Percentiles rank a stretch among this genome's conserved stretches.
phyloP scores from a whole-genome alignment of 2,888 invertebrate genomes.

The Pherbina coryleti region DNA sequence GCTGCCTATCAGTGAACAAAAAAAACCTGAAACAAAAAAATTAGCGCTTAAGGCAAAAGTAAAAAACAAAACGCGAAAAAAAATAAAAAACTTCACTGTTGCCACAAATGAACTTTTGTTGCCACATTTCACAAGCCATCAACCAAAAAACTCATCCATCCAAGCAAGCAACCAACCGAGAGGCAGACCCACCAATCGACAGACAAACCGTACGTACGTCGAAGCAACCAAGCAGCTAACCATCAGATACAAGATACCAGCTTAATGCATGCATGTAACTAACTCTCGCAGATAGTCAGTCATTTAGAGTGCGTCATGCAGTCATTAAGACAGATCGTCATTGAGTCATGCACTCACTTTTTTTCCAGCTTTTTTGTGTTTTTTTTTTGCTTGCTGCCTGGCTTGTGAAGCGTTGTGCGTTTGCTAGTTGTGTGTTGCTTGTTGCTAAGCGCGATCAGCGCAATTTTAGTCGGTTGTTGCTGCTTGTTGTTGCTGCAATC shows the following conservation, averaged over 20 bases:
- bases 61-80: neutral
- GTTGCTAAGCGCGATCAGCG: too few species aligned
- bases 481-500: too few species aligned
- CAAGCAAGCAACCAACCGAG: slow-evolving; percentile 12
- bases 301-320: neutral
- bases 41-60: neutral
- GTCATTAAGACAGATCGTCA: neutral
- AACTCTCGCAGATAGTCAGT: neutral
- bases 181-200: neutral
- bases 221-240: neutral
- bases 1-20: neutral
- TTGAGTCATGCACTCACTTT: neutral
- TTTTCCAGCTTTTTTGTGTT: neutral
- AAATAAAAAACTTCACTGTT: slow-evolving; percentile 1
- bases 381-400: neutral
- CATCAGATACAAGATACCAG: too few species aligned
- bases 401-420: neutral
- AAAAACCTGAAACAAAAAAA: neutral
- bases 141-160: slow-evolving; percentile 34
- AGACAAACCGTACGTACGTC: neutral
- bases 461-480: too few species aligned
- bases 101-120: slow-evolving; percentile 30
- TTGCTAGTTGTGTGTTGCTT: too few species aligned
- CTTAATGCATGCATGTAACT: too few species aligned
- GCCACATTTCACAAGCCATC: slow-evolving; percentile 34